Conservation (phyloP, 2,797 vertebrate species). For the Neopelma chrysocephalum region DNA sequence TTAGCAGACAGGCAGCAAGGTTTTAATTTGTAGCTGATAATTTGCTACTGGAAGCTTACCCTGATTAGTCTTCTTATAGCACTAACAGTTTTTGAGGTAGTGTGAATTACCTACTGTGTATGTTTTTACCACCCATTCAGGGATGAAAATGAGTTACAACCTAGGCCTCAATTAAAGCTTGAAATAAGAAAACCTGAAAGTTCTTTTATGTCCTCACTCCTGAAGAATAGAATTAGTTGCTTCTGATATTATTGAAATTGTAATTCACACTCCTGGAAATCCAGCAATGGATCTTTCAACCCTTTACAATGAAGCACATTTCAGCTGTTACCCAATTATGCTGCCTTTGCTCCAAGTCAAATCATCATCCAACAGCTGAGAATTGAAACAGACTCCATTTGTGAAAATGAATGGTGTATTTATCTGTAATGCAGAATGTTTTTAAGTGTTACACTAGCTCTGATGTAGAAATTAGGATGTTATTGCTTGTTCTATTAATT, state of each 20-base stretch:
- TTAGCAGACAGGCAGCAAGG: conserved; percentile 78
- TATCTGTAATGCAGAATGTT: conserved; percentile 73
- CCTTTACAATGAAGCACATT: conserved; percentile 72
- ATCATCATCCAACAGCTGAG: conserved; percentile 80
- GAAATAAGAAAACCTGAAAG: conserved; percentile 80
- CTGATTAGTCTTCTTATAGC: conserved; percentile 92
- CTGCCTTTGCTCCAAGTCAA: conserved; percentile 81
- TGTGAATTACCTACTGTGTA: conserved; percentile 96
- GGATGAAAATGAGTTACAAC: conserved; percentile 87
- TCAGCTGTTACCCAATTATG: conserved; percentile 79
- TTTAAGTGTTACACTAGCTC: conserved; percentile 79
- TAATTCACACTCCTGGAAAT: conserved; percentile 83
- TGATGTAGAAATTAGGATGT: conserved; percentile 66
- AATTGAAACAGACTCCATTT: conserved; percentile 84
- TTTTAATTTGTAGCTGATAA: conserved; percentile 99
- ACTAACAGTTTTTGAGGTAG: conserved; percentile 96
- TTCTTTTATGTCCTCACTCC: conserved; percentile 82
- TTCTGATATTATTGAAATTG: conserved; percentile 83
- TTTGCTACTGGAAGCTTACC: conserved; percentile 90
- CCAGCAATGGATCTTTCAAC: conserved; percentile 79
- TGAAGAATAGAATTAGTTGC: conserved; percentile 83
- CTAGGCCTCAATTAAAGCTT: conserved; percentile 83
- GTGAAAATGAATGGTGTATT: conserved; percentile 77
- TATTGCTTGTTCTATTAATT: conserved; percentile 69
- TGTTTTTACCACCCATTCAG: conserved; percentile 90